Base-by-base conservation (phyloP, 2,113 vertebrate genomes). In the Himantopus leucocephalus region DNA sequence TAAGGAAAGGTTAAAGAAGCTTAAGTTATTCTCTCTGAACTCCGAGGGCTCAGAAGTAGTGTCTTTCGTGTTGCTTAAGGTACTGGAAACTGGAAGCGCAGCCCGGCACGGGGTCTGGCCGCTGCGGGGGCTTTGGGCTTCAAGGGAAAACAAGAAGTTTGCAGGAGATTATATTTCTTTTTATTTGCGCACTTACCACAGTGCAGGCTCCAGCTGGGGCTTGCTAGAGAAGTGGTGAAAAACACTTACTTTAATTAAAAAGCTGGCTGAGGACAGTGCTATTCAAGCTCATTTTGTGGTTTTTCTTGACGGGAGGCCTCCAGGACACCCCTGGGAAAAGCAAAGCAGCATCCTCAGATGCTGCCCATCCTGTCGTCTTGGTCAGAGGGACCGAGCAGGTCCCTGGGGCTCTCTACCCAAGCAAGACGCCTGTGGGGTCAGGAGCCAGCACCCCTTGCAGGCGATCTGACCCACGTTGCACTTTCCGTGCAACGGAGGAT, bases 1-100 rank as follows among this genome's bases (percentile, higher is more conserved):
- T 56, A 63, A 90, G 58, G 74, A 70, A 85, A 96, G 67, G 94
- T 88, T 95, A 92, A 94, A 71, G 56, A 37, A 88, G 53, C 53
- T 93, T 76, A 73, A 85, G 85, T 88, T 83, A 94, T 86, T 83
- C 88, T 73, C 20, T 90, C 60, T 95, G 87, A 84, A 85, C 5
- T 3, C 0, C 0, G 47, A 90, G 53, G 50, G 37, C 76, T 90
- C 60, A 56, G n/a, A 62, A 92, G 66, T 43, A 30, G 79, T 4
- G 2, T 79, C 74, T 76, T 92, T 75, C n/a, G 18, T 16, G 4
- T 29, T 53, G 41, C 56, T 80, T 39, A 74, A 62, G 77, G 76
- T 52, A n/a, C 39, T 53, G 72, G 52, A 55, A 82, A 55, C 20
- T 6, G 4, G 66, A 80, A 52, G 59, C 6, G 1, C 52, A 68